A percentile compares a stretch with the other conserved stretches of the same genome.
Conservation (phyloP, 2,797 vertebrate genomes). For the Alfaro cultratus region DNA sequence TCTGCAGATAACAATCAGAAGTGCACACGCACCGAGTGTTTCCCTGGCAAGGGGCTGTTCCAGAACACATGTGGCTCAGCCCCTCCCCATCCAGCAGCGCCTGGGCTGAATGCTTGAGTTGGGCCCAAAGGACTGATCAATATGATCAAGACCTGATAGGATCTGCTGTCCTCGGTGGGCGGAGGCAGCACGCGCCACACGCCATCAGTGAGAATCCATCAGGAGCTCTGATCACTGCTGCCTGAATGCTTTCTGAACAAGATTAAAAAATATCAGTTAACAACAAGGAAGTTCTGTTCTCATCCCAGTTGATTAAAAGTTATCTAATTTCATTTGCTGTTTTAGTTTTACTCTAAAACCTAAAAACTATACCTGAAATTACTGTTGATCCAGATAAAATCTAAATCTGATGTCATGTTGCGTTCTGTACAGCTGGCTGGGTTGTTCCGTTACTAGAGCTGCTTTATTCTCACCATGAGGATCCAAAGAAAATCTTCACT, state of each 20-base stretch:
- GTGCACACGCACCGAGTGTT: constrained; percentile 56
- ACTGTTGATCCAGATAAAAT: not conserved
- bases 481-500: not conserved
- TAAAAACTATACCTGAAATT: not conserved
- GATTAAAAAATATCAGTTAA: not conserved
- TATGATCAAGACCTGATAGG: constrained; percentile 56
- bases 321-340: not conserved
- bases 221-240: constrained; percentile 10
- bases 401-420: not conserved
- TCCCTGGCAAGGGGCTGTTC: constrained; percentile 50
- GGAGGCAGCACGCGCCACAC: constrained; percentile 40
- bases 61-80: constrained; percentile 67
- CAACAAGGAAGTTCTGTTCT: not conserved
- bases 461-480: not conserved
- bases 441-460: not conserved
- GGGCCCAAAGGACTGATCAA: constrained; percentile 36
- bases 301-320: not conserved
- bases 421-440: not conserved
- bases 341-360: not conserved
- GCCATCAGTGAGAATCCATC: constrained; percentile 53
- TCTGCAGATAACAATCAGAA: constrained; percentile 75
- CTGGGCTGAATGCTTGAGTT: constrained; percentile 23
- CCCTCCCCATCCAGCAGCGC: constrained; percentile 7
- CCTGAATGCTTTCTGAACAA: not conserved
- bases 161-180: constrained; percentile 26